Percentiles rank a stretch among this genome's conserved stretches.
Evolutionary conservation across 2,797 vertebrate species (phyloP).

Genomic region (Hydrophis major): DNA sequence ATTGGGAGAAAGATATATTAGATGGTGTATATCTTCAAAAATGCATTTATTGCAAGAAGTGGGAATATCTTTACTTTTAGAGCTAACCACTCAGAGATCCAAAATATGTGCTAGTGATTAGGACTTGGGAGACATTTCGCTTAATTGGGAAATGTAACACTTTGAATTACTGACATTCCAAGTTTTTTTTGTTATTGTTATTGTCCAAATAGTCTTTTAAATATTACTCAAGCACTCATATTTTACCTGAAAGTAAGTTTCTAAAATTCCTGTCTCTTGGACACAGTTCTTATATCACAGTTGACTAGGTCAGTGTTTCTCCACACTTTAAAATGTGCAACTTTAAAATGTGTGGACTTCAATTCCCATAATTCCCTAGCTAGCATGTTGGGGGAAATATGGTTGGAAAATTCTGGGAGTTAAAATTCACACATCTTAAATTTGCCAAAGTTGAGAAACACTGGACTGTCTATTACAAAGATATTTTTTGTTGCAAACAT

Average conservation of each 20-base stretch:
- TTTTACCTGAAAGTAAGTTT: not conserved
- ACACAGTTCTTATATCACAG: not conserved
- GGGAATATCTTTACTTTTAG: not conserved
- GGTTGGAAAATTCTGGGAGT: not conserved
- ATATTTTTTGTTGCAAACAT: not conserved
- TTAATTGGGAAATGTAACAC: not conserved
- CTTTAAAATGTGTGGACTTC: not conserved
- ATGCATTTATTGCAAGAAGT: conserved; percentile 9
- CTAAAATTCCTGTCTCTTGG: not conserved
- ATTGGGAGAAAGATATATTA: not conserved
- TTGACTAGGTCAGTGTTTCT: not conserved
- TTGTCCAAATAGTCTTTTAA: not conserved
- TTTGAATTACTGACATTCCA: not conserved
- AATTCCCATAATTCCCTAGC: not conserved
- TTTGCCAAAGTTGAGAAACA: not conserved
- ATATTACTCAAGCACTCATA: not conserved
- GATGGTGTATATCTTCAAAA: not conserved
- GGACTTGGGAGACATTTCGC: not conserved
- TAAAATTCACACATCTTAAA: not conserved
- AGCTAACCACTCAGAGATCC: not conserved
- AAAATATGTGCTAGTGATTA: not conserved
- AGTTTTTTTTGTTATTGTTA: not conserved
- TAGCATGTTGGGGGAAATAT: not conserved
- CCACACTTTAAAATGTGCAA: not conserved
- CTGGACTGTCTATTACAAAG: not conserved